Evolutionary conservation across 2,888 invertebrate genomes (phyloP).

Genomic region (Cephonodes hylas): DNA sequence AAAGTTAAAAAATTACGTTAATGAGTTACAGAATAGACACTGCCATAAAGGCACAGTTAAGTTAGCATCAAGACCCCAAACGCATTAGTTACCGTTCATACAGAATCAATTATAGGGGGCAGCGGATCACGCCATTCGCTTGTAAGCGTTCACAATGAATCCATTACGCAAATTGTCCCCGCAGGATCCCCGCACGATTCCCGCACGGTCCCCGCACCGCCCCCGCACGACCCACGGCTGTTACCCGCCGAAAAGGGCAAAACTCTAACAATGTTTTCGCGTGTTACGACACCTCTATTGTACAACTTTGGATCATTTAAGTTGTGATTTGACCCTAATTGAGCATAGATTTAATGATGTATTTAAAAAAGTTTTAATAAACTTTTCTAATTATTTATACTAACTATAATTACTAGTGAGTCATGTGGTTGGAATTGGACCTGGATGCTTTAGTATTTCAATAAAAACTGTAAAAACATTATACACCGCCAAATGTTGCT

Average conservation of each 20-base stretch:
- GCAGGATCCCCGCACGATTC: conserved; percentile 45
- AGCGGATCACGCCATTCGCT: conserved; percentile 65
- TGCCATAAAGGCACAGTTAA: background rate
- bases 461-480: background rate
- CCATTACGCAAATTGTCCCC: conserved; percentile 76
- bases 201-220: conserved; percentile 13
- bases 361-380: background rate
- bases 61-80: background rate
- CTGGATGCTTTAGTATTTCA: background rate
- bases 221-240: background rate
- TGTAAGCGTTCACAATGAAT: conserved; percentile 70
- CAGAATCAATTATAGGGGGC: conserved; percentile 57
- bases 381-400: background rate
- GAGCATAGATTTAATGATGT: background rate
- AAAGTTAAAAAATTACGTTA: background rate
- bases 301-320: conserved; percentile 38
- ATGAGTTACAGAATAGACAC: background rate
- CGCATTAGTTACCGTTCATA: conserved; percentile 23
- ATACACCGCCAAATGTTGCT: too few species aligned
- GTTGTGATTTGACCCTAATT: conserved; percentile 34
- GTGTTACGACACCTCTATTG: conserved; percentile 52
- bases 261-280: conserved; percentile 69
- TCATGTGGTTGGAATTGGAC: background rate
- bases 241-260: conserved; percentile 13
- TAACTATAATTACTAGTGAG: background rate